Evolutionary conservation across 2,888 invertebrate species (phyloP), one percentile per base, ranked within the genome.

Genomic region (Netelia fuscicornis): DNA sequence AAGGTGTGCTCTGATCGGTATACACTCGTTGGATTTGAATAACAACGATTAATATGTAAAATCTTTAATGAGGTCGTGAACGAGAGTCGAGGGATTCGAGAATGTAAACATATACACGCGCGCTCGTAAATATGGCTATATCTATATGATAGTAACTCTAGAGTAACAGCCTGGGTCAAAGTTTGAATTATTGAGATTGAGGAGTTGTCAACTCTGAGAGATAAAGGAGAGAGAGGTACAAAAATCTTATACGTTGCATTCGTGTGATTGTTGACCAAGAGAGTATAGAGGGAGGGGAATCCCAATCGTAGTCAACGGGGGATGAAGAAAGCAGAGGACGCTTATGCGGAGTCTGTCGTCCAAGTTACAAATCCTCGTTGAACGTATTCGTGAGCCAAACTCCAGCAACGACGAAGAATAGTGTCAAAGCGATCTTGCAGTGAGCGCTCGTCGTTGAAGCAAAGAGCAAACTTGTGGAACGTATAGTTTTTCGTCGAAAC

Each of bases 91-190:
- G 17, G n/a, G 37, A 23, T 23, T 11, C 11, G 5, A 17, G 5
- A 25, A 44, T 44, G 11, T 42, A 13, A 25, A 44, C 20, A 42
- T 13, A 56, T 20, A 20, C 20, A n/a, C 10, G 20, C 11, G 23
- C 1, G 10, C 5, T 9, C 58, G 58, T 58, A 20, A 5, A 48
- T 58, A 58, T 58, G 17, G 6, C 23, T 70, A n/a, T 58, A 72
- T 44, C 10, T 42, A 42, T 13, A 58, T 23, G 20, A 11, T 71
- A 71, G 42, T 58, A 9, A 58, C 20, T 11, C 30, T 20, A 2
- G 20, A 2, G 44, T 23, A 11, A 10, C 52, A 30, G 23, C 52
- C 48, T 54, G 76, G 76, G 76, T 81, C 76, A 81, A 76, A 70
- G 62, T 70, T 60, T 20, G 60, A 70, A 75, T 75, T 42, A 23